Evolutionary conservation across 1,140 invertebrate genomes (phyloP).

Genomic region (Muscidifurax raptorellus): DNA sequence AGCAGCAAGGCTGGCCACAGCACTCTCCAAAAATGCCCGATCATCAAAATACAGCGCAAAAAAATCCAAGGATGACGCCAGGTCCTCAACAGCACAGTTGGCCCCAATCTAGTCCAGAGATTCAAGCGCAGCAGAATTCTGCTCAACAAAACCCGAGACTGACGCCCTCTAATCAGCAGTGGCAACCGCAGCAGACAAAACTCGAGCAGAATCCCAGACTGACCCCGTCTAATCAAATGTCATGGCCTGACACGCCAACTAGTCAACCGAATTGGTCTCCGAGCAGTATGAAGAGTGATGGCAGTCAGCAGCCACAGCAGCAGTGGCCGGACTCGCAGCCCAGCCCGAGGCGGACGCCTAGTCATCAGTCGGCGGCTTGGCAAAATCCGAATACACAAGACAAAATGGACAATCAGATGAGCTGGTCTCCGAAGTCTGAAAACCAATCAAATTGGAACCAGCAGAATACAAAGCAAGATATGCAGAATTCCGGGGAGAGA

Average conservation of each 20-base stretch:
- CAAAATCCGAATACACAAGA: conserved; percentile 67
- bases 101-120: conserved; percentile 68
- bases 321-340: conserved; percentile 71
- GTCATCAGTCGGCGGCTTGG: conserved; percentile 66
- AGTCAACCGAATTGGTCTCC: conserved; percentile 75
- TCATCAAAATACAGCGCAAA: conserved; percentile 63
- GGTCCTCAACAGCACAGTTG: conserved; percentile 64
- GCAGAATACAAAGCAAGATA: conserved; percentile 70
- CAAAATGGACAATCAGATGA: conserved; percentile 70
- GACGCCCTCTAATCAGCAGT: conserved; percentile 67
- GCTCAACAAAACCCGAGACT: conserved; percentile 68
- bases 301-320: conserved; percentile 72
- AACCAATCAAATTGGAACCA: conserved; percentile 69
- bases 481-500: conserved; percentile 73
- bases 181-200: conserved; percentile 65
- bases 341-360: conserved; percentile 68
- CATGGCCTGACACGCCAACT: conserved; percentile 75
- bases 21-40: conserved; percentile 70
- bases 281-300: conserved; percentile 73
- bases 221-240: conserved; percentile 73
- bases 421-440: conserved; percentile 71
- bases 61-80: conserved; percentile 65
- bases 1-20: conserved; percentile 65
- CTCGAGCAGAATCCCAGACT: conserved; percentile 71
- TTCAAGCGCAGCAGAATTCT: conserved; percentile 60